These are phyloP conservation scores for Cyprinus carpio DNA, from an alignment of 2,113 vertebrate genomes.

Conservation along the genomic window DNA sequence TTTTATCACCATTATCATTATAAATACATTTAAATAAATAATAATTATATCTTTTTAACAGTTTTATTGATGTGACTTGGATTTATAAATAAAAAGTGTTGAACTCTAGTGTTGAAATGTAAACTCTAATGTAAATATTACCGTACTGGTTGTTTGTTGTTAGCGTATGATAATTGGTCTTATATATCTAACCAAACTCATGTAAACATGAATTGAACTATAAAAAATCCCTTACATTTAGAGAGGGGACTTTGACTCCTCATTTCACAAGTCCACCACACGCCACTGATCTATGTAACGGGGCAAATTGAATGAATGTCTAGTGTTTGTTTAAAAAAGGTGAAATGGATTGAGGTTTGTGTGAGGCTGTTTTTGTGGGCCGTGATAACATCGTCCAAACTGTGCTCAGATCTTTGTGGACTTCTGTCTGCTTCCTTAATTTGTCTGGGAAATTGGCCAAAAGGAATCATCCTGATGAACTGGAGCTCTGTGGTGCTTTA, in stretches of 20 bases:
- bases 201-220: neutral
- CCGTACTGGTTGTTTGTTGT: neutral
- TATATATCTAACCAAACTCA: neutral
- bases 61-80: neutral
- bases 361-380: slow-evolving; percentile 62
- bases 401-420: slow-evolving; percentile 54
- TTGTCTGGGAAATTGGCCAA: slow-evolving; percentile 72
- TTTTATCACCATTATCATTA: neutral
- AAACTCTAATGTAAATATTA: neutral
- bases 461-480: slow-evolving; percentile 57
- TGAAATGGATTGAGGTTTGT: slow-evolving; percentile 41
- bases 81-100: neutral
- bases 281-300: neutral
- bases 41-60: neutral
- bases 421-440: slow-evolving; percentile 59
- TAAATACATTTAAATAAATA: no score
- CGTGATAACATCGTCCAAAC: slow-evolving; percentile 69
- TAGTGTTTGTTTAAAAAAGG: slow-evolving; percentile 13
- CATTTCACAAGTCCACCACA: neutral
- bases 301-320: neutral
- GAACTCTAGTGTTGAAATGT: no score
- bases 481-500: slow-evolving; percentile 41
- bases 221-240: neutral
- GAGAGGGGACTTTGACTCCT: neutral
- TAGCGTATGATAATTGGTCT: neutral